Evolutionary conservation across 2,888 invertebrate genomes (phyloP).

Genomic region (Patella depressa): DNA sequence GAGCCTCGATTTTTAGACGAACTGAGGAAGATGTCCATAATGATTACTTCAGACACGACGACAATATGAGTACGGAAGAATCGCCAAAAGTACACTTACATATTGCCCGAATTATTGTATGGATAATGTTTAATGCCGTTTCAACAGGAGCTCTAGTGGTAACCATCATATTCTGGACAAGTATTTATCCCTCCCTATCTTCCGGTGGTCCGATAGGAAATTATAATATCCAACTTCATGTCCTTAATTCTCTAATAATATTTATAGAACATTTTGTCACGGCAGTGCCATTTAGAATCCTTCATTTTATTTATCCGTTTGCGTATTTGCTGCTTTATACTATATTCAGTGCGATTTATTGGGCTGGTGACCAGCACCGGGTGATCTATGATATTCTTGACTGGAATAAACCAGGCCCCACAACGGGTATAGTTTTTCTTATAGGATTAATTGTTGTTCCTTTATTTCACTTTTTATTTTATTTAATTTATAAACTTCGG

Average conservation of each 20-base stretch:
- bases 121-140: constrained; percentile 54
- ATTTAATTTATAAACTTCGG: constrained; percentile 49
- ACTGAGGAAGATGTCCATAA: background rate
- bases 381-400: constrained; percentile 66
- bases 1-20: background rate
- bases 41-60: background rate
- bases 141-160: constrained; percentile 54
- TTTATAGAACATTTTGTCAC: constrained; percentile 55
- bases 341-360: constrained; percentile 60
- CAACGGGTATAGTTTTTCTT: constrained; percentile 44
- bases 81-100: background rate
- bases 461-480: constrained; percentile 51
- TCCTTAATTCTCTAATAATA: constrained; percentile 59
- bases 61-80: background rate
- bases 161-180: constrained; percentile 59
- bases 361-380: constrained; percentile 51
- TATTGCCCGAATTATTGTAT: constrained; percentile 32
- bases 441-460: constrained; percentile 50
- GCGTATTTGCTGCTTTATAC: constrained; percentile 56
- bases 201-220: background rate
- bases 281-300: constrained; percentile 56
- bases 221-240: constrained; percentile 59
- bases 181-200: constrained; percentile 49
- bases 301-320: constrained; percentile 57
- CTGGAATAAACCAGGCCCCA: constrained; percentile 57